Evolutionary conservation across 2,888 invertebrate genomes (phyloP).

Genomic region (Zygogramma bicolorata): DNA sequence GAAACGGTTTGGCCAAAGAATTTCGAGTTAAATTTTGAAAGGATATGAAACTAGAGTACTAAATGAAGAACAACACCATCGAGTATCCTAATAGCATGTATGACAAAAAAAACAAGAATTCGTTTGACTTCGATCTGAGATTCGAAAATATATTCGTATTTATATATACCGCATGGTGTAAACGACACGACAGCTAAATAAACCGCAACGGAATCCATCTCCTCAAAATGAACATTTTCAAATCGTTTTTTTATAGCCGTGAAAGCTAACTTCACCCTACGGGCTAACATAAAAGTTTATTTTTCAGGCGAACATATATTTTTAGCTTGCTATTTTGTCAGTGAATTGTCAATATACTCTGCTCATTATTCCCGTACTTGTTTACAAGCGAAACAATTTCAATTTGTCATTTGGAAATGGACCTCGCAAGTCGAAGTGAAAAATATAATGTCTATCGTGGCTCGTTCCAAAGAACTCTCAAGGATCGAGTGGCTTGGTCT

Average conservation of each 20-base stretch:
- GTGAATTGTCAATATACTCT: background rate
- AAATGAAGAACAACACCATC: no score
- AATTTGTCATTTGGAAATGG: background rate
- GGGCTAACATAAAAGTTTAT: constrained; percentile 2
- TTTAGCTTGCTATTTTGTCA: background rate
- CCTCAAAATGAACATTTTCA: background rate
- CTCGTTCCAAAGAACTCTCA: no score
- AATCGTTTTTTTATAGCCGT: background rate
- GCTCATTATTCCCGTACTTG: background rate
- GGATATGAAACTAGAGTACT: no score
- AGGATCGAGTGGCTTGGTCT: no score
- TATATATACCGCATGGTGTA: background rate
- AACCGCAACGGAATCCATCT: background rate
- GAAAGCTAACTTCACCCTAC: background rate
- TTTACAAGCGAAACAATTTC: background rate
- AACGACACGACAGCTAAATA: background rate
- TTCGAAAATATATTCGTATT: background rate
- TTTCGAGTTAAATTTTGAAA: no score
- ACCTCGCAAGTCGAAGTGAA: background rate
- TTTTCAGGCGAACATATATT: background rate
- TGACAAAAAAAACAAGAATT: no score
- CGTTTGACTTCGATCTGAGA: no score
- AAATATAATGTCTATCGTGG: no score
- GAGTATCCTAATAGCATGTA: no score
- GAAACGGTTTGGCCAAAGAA: no score